phyloP scores from a whole-genome alignment of 2,888 invertebrate species.

The Fragum fragum region DNA sequence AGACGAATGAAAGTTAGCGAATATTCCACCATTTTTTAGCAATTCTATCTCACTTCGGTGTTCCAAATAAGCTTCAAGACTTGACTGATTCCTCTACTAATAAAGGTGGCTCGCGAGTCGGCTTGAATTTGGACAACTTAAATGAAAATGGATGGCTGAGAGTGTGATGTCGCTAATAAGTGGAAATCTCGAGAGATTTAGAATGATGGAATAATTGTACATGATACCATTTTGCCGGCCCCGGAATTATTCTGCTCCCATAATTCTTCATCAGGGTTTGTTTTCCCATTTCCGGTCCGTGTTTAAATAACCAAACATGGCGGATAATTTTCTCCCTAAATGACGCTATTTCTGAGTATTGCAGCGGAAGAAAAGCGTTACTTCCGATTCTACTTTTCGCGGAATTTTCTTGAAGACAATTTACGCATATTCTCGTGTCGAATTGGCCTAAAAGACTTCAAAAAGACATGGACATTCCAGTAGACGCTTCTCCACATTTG shows the following conservation, averaged over 20 bases:
- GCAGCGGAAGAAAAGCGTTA: slow-evolving; percentile 7
- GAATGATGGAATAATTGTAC: slow-evolving; percentile 24
- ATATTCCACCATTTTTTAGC: no score
- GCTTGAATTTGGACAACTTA: background rate
- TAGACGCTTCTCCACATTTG: no score
- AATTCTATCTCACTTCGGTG: no score
- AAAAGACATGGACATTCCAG: background rate
- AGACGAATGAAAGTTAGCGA: no score
- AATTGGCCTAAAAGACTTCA: background rate
- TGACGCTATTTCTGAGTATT: slow-evolving; percentile 14
- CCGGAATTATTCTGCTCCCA: slow-evolving; percentile 8
- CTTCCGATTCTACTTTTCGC: slow-evolving; percentile 19
- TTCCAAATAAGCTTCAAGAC: no score
- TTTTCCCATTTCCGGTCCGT: slow-evolving; percentile 26
- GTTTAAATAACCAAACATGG: slow-evolving; percentile 18
- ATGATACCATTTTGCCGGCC: slow-evolving; percentile 23
- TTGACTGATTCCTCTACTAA: no score
- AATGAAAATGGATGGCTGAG: slow-evolving; percentile 27
- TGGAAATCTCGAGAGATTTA: slow-evolving; percentile 33
- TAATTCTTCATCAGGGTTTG: slow-evolving; percentile 28
- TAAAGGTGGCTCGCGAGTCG: background rate
- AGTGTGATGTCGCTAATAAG: slow-evolving; percentile 28
- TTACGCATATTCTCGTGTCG: slow-evolving; percentile 17
- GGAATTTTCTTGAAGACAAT: slow-evolving; percentile 1
- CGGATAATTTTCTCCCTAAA: slow-evolving; percentile 5